Evolutionary conservation across 2,888 invertebrate species (phyloP).

Genomic region (Eilema depressum): DNA sequence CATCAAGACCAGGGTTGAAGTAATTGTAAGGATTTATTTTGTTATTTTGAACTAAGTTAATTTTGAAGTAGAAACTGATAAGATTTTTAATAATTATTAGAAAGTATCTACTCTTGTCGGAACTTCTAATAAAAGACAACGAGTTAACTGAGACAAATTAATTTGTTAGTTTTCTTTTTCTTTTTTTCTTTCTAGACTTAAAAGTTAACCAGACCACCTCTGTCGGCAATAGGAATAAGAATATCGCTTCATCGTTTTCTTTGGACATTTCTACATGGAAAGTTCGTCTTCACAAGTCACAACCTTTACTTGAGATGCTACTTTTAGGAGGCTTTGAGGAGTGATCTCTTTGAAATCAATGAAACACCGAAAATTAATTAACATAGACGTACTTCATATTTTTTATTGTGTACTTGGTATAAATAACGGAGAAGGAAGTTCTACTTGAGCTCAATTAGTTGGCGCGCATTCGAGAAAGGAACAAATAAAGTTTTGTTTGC

Average conservation of each 20-base stretch:
- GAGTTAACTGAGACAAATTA: too few species aligned
- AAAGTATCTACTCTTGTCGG: neutral
- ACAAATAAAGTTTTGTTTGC: slow-evolving; percentile 61
- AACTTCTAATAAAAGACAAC: too few species aligned
- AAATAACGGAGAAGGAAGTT: slow-evolving; percentile 54
- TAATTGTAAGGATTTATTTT: slow-evolving; percentile 11
- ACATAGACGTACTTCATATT: slow-evolving; percentile 17
- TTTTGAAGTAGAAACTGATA: too few species aligned
- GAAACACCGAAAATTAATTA: neutral
- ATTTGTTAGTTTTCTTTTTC: too few species aligned
- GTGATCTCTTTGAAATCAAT: neutral
- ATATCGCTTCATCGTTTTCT: neutral
- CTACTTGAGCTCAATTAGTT: slow-evolving; percentile 61
- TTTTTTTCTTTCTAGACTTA: too few species aligned
- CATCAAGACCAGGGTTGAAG: slow-evolving; percentile 13
- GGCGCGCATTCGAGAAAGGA: slow-evolving; percentile 52
- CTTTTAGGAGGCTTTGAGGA: neutral
- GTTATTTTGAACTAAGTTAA: neutral
- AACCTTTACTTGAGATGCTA: too few species aligned
- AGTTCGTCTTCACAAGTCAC: too few species aligned
- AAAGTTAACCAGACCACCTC: too few species aligned
- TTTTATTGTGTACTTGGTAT: slow-evolving; percentile 22
- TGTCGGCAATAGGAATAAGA: too few species aligned
- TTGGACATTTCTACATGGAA: neutral
- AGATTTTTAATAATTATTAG: neutral